Base-by-base conservation (phyloP, 2,797 vertebrate genomes). In the Intellagama lesueurii region DNA sequence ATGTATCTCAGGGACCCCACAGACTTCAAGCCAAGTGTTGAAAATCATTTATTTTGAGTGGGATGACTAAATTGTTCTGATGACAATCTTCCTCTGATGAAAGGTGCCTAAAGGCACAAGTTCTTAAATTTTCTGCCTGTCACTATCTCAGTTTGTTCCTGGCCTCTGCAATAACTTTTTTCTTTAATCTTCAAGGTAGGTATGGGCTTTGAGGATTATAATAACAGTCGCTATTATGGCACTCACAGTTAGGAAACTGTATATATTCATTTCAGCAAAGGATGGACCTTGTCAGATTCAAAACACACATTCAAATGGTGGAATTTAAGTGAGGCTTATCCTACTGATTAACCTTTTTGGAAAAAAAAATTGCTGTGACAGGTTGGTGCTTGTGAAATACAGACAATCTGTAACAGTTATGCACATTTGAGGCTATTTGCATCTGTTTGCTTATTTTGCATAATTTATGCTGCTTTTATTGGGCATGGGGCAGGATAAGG, bases 381-480 rank as follows among this genome's bases (percentile, higher is more conserved):
- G 92, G 93, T 89, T 90, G 95, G 89, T 92, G 86, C 90, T 82
- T 83, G 87, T 95, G 94, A 96, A 97, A 94, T 87, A 77, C 44
- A 69, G 32, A 69, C 80, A 82, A 77, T 44, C 32, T 83, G 60
- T 40, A 60, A 72, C 69, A 76, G 49, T 86, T 89, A 66, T 75
- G 77, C 14, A 89, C 35, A 81, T 76, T 64, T 30, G 73, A 52
- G n/a, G 8, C 79, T 17, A 83, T 90, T 89, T 89, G 12, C 83
- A 89, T 85, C 68, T 73, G 35, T 73, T 87, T 72, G 28, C 19
- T 69, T 76, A 44, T 44, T 90, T 83, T 86, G 35, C 47, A 77
- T 90, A 90, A 82, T 87, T 79, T 84, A 70, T 89, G 69, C 56
- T 75, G 28, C 30, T 86, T 69, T 11, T 86, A 66, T 32, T 69